A percentile compares a stretch with the other conserved stretches of the same genome.
phyloP scores from a whole-genome alignment of 2,113 vertebrate species.

The Willisornis vidua region DNA sequence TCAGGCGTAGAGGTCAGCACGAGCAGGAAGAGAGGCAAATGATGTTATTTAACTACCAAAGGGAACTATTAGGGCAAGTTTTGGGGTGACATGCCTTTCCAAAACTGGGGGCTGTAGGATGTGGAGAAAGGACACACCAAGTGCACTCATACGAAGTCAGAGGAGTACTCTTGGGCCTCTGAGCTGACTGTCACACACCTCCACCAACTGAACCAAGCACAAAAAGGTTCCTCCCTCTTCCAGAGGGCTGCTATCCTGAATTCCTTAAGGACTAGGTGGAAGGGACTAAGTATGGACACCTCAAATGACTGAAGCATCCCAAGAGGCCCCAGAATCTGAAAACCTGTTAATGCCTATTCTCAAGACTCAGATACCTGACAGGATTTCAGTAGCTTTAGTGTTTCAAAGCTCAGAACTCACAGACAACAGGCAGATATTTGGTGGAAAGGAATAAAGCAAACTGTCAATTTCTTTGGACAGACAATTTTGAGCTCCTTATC shows the following conservation, averaged over 20 bases:
- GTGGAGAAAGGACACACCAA: not conserved
- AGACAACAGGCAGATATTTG: not conserved
- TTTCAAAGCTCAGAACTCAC: not conserved
- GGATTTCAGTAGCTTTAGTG: not conserved
- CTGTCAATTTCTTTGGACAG: not conserved
- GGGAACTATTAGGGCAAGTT: not conserved
- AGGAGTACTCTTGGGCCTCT: not conserved
- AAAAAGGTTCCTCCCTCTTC: not conserved
- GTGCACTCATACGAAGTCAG: not conserved
- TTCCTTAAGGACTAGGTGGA: not conserved
- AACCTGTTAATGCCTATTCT: not conserved
- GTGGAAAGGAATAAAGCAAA: not conserved
- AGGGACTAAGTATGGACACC: not conserved
- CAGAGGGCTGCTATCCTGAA: not conserved
- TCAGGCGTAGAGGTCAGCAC: not conserved
- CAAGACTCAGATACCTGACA: not conserved
- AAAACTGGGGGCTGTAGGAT: rapidly evolving
- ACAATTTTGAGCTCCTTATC: not conserved
- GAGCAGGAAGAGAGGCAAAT: not conserved
- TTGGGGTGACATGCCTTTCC: not conserved
- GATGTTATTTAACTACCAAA: not conserved
- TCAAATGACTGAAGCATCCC: not conserved
- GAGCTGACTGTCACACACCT: not conserved
- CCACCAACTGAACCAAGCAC: not conserved
- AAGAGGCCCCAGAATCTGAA: not conserved